Evolutionary conservation across 2,797 vertebrate species (phyloP).

Genomic region (Smutsia temminckii): DNA sequence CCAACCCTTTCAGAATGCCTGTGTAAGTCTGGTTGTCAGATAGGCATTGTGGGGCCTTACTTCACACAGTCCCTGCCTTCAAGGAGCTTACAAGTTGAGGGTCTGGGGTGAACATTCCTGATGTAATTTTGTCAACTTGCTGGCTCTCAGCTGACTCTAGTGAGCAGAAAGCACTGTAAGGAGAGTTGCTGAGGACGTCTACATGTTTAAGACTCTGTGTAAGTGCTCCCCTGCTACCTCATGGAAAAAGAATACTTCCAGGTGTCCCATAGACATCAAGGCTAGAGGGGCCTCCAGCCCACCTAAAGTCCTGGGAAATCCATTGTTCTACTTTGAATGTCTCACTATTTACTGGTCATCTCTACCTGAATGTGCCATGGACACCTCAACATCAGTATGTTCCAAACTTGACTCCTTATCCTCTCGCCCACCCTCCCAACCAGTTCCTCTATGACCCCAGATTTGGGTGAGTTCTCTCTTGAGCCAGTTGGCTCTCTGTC

Average conservation of each 20-base stretch:
- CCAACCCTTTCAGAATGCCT: background rate
- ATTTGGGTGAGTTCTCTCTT: background rate
- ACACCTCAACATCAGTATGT: background rate
- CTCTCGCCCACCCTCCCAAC: background rate
- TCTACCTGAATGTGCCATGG: background rate
- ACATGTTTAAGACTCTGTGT: background rate
- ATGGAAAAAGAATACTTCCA: background rate
- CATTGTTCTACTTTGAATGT: background rate
- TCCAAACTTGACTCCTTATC: background rate
- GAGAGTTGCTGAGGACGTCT: background rate
- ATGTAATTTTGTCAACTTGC: background rate
- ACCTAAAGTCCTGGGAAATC: background rate
- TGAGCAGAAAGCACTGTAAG: background rate
- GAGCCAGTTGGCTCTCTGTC: background rate
- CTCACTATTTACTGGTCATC: background rate
- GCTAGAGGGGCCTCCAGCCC: background rate
- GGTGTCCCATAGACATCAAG: background rate
- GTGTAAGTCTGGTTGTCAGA: background rate
- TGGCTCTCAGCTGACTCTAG: background rate
- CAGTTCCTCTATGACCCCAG: background rate
- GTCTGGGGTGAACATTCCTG: background rate
- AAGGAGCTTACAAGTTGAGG: background rate
- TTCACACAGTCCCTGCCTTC: background rate
- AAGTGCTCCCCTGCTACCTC: background rate
- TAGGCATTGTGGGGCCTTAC: background rate